Evolutionary conservation across 2,113 vertebrate genomes (phyloP).

Genomic region (Paraplagusia blochii): DNA sequence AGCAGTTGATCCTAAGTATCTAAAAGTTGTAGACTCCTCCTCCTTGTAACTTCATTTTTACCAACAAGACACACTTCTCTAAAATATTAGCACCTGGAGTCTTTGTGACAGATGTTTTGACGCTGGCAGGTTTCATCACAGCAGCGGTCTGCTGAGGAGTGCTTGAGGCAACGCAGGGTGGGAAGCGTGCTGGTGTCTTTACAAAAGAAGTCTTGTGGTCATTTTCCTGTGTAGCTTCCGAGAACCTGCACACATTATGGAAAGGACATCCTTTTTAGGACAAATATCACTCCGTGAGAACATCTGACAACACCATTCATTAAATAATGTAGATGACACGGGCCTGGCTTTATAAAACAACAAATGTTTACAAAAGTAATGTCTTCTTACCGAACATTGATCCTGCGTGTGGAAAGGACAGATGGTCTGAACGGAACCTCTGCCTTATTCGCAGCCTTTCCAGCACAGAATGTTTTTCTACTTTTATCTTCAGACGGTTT

Average conservation of each 20-base stretch:
- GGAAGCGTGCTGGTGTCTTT: conserved; percentile 90
- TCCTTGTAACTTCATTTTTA: no score
- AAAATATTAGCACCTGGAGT: conserved; percentile 43
- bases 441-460: conserved; percentile 50
- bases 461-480: conserved; percentile 56
- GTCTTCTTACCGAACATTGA: conserved; percentile 84
- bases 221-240: conserved; percentile 84
- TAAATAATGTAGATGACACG: no score
- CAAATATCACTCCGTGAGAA: no score
- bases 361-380: not conserved
- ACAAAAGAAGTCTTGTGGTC: conserved; percentile 83
- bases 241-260: conserved; percentile 77
- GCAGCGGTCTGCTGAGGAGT: conserved; percentile 45
- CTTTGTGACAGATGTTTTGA: conserved; percentile 47
- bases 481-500: conserved; percentile 36
- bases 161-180: conserved; percentile 56
- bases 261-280: no score
- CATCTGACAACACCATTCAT: no score
- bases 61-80: no score
- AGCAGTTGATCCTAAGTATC: not conserved
- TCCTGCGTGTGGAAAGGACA: conserved; percentile 80
- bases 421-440: conserved; percentile 72
- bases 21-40: no score
- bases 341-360: no score
- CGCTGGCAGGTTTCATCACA: conserved; percentile 15